Base-by-base conservation (phyloP, 2,888 invertebrate species). In the Cheilosia soror region DNA sequence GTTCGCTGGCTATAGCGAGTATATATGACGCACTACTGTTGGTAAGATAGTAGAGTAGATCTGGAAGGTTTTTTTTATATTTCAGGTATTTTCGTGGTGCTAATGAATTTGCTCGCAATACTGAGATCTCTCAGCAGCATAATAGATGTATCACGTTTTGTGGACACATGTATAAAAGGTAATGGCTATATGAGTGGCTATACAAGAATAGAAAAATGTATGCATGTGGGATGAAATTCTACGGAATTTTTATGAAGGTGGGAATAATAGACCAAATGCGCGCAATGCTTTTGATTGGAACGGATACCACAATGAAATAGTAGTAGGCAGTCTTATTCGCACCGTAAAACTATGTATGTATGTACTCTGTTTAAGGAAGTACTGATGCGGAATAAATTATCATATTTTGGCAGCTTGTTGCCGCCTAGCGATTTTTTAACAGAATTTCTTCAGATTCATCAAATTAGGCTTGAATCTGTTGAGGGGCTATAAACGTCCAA, bases 21-120 rank as follows among this genome's bases (percentile, higher is more conserved):
- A 49, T 66, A 49, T 75, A 75, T 75, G 75, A 75, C 75, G 75
- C 75, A 75, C 75, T 66, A 13, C 2, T 5, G 62, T 40, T 49
- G 25, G 49, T 49, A 58, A 65, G 65, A 37, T 4, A 37, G 11
- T 37, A 37, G 11, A n/a, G 58, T 65, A 75, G 75, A 75, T 66
- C 66, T 47, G 66, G 66, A 66, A 57, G 58, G 40, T 65, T 9
- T 31, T 57, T 29, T 53, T 51, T 42, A 53, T 42, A 72, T 62
- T 72, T 66, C 40, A 57, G 49, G 31, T 29, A 75, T 66, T 47
- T 47, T 58, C 37, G 49, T 57, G 44, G 11, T 65, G 20, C 13
- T 9, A 20, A 15, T 75, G 69, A 57, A 37, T 49, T 20, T 65
- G 57, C 66, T 29, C 15, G 37, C 6, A 11, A n/a, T 40, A 15